phyloP scores from a whole-genome alignment of 2,888 invertebrate species.

The Trichopoda pennipes region DNA sequence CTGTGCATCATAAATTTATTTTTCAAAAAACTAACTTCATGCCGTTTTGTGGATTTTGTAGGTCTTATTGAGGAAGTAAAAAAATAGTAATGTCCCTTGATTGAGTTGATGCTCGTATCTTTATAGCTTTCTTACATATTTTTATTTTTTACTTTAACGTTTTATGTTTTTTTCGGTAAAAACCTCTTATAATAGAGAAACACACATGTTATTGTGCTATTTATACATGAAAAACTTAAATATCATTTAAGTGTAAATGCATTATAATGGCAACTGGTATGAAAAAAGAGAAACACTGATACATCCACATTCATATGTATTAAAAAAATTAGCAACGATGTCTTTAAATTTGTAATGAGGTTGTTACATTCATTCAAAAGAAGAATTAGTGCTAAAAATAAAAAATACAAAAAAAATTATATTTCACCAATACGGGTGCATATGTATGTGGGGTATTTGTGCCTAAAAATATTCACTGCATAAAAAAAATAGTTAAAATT shows the following conservation, averaged over 20 bases:
- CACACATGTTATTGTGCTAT: slow-evolving; percentile 26
- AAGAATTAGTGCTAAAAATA: not conserved
- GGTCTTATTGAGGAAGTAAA: slow-evolving; percentile 2
- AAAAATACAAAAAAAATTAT: not conserved
- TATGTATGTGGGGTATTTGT: slow-evolving; percentile 10
- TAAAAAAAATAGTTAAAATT: not conserved
- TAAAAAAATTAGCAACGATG: slow-evolving; percentile 36
- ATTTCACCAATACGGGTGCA: not conserved
- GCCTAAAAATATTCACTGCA: slow-evolving; percentile 40
- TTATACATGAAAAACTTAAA: slow-evolving; percentile 38
- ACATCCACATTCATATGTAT: not conserved
- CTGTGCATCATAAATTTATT: not conserved
- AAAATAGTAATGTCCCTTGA: slow-evolving; percentile 30
- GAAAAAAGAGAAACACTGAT: not conserved
- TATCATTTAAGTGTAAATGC: slow-evolving; percentile 50
- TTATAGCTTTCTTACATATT: not conserved
- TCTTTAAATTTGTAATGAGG: slow-evolving; percentile 61
- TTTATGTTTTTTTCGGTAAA: not conserved
- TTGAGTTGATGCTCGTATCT: slow-evolving; percentile 13
- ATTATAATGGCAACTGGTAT: slow-evolving; percentile 17
- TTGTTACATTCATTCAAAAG: slow-evolving; percentile 24
- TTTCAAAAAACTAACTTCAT: slow-evolving; percentile 20
- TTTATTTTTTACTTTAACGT: not conserved
- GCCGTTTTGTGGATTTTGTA: slow-evolving; percentile 7
- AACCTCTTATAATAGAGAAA: slow-evolving; percentile 16